Evolutionary conservation across 2,797 vertebrate genomes (phyloP), one percentile per base, ranked within the genome.

Genomic region (Mallotus villosus): DNA sequence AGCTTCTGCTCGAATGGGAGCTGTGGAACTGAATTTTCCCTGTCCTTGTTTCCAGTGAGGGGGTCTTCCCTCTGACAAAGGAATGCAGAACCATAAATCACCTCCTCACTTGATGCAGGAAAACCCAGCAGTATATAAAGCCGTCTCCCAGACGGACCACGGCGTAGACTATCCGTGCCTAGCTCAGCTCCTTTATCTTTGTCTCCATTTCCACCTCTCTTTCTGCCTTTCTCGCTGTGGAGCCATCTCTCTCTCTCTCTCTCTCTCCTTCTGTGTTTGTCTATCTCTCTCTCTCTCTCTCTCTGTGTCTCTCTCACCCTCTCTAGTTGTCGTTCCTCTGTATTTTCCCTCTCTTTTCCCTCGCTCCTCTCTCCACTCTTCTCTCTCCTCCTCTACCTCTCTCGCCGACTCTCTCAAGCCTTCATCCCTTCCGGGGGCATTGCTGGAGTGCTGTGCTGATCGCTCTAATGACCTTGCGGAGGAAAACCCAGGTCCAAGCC

Each of bases 61-160:
- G 60, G 5, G 29, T 25, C 32, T 68, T 66, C 49, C 74, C 74
- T 51, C 49, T 63, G 63, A 68, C 65, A 60, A 75, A 29, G 19
- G 59, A 29, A 53, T 74, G 78, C 77, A 81, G 75, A 81, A 79
- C 84, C 82, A 86, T 88, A 83, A 89, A 90, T 88, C 82, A 67
- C 37, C 58, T 76, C 55, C 64, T 66, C 77, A 82, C 62, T 78
- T 79, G 82, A 72, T 76, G 72, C 78, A 80, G 83, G 77, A 85
- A 79, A 80, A 71, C 17, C 9, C 41, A 46, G 41, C 41, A 46
- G 41, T 14, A 65, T 55, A 78, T 66, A 77, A 83, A 75, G 71
- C 68, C 24, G 4, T 68, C 53, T 63, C 27, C 55, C 29, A 71
- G 59, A 58, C 70, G 63, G 65, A 67, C 53, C 62, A 55, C 37